Evolutionary conservation across 1,140 invertebrate species (phyloP).

Genomic region (Trachelipus rathkii): DNA sequence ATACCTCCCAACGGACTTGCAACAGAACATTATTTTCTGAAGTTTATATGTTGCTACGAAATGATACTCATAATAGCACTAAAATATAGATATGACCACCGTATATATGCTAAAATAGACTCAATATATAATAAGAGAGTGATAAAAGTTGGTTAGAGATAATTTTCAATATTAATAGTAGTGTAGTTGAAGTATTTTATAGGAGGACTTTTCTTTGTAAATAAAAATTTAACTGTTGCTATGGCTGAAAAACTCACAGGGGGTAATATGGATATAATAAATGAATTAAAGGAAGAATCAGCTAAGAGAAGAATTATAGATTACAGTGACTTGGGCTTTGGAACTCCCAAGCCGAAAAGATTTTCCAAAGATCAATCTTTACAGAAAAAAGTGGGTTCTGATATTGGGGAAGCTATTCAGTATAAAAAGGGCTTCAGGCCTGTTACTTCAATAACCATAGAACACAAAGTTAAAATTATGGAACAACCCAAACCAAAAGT

Average conservation of each 20-base stretch:
- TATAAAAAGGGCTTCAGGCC: slow-evolving; percentile 34
- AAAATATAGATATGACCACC: no score
- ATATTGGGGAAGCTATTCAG: slow-evolving; percentile 42
- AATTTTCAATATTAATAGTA: no score
- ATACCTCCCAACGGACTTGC: no score
- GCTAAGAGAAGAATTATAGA: slow-evolving; percentile 43
- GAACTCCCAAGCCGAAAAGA: slow-evolving; percentile 40
- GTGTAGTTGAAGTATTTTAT: no score
- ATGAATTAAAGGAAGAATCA: slow-evolving; percentile 34
- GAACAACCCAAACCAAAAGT: slow-evolving; percentile 37
- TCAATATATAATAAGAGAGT: no score
- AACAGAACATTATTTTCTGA: no score
- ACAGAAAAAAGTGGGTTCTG: slow-evolving; percentile 24
- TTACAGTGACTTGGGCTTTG: slow-evolving; percentile 45
- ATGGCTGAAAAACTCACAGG: slow-evolving; percentile 44
- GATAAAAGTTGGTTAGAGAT: no score
- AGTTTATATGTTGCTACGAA: no score
- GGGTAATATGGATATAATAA: slow-evolving; percentile 40
- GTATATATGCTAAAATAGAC: no score
- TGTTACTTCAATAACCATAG: slow-evolving; percentile 26
- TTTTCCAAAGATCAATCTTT: slow-evolving; percentile 30
- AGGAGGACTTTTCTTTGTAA: no score
- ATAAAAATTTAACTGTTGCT: no score
- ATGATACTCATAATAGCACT: no score
- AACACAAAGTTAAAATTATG: slow-evolving; percentile 41